These are phyloP conservation scores for Sebastes trivittatus DNA, from an alignment of 2,797 vertebrate genomes.

Conservation along the genomic window DNA sequence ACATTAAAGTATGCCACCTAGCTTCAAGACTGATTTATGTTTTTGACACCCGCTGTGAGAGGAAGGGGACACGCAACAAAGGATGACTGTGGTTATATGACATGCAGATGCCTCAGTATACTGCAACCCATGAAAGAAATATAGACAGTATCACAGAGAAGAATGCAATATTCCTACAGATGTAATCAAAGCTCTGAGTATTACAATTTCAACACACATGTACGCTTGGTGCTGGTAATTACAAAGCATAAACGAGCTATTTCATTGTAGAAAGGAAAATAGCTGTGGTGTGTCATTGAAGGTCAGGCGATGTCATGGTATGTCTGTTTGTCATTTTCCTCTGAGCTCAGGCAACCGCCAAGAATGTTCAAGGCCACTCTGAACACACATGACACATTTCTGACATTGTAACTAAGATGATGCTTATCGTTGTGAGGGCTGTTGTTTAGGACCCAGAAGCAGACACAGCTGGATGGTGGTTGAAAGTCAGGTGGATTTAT, in stretches of 20 bases:
- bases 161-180: background rate
- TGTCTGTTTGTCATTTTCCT: constrained; percentile 27
- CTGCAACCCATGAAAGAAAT: constrained; percentile 1
- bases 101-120: background rate
- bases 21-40: background rate
- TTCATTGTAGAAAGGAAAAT: constrained; percentile 12
- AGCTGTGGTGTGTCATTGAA: constrained; percentile 31
- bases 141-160: background rate
- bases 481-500: no score
- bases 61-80: background rate
- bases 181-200: background rate
- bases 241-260: constrained; percentile 2
- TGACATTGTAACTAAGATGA: background rate
- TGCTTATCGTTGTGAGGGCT: background rate
- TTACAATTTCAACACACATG: background rate
- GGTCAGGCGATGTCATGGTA: background rate
- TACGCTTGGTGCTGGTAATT: background rate
- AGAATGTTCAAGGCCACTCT: constrained; percentile 4
- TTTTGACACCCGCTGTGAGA: background rate
- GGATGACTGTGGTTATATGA: background rate
- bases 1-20: background rate
- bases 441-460: no score
- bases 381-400: constrained; percentile 3
- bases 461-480: no score
- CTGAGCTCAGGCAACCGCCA: constrained; percentile 5